Evolutionary conservation across 2,797 vertebrate genomes (phyloP), one percentile per base, ranked within the genome.

Genomic region (Crypturellus tataupa): DNA sequence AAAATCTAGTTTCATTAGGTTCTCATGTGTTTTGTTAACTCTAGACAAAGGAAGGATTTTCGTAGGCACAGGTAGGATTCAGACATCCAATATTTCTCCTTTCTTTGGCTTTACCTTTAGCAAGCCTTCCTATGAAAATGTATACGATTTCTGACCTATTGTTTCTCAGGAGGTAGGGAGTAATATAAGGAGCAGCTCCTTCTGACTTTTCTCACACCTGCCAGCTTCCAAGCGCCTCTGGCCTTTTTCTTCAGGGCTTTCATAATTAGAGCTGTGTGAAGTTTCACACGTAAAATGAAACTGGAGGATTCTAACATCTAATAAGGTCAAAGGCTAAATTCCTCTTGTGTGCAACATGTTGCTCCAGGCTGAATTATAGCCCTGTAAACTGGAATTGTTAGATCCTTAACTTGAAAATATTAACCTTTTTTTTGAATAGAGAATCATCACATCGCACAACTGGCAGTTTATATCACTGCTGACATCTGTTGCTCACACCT

Each of bases 301-400:
- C 86, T 79, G 92, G 89, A 91, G 96, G 81, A 94, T 91, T 91
- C 92, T 75, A 72, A 85, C 67, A 73, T 89, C 84, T 94, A 94
- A 96, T 88, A 75, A 78, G 95, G 94, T 96, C 96, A 97, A 95
- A 96, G 96, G 96, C 89, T 96, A 95, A 93, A 95, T 95, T 96
- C 93, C 92, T 94, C 64, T 85, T 75, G 40, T 88, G 24, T 90
- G 85, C 87, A 95, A 85, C 67, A 46, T 42, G 56, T 77, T 95
- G 75, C 73, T 77, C 62, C 65, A 65, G 88, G 91, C 85, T 91
- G 87, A 96, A 91, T 87, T 89, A 80, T 4, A 93, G 47, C 33
- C 39, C 69, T 72, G 59, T 65, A 87, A 95, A 95, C 64, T 0
- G 1, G 75, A 95, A 94, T 87, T 64, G 75, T 78, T 82, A 85